Base-by-base conservation (phyloP, 2,113 vertebrate genomes). In the Lates calcarifer region DNA sequence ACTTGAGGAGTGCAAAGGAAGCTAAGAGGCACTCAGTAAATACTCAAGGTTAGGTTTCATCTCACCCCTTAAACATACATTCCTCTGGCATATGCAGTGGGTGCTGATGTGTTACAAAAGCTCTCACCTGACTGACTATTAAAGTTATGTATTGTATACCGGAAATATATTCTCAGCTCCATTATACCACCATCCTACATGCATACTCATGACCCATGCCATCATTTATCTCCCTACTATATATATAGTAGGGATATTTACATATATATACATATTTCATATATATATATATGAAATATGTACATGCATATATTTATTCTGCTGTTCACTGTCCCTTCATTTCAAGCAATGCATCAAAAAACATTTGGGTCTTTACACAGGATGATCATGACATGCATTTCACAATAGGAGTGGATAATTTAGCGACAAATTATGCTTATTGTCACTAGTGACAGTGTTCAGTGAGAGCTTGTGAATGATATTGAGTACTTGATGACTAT, bases 1-100 rank as follows among this genome's bases (percentile, higher is more conserved):
- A 86, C 67, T 79, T 39, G 39, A 64, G 67, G 73, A 83, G 56
- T 77, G 82, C 72, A 84, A 78, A 90, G 81, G 81, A 85, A 89
- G 57, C 66, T 41, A 81, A 77, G 74, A 86, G 81, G 58, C 70
- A 26, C 31, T 77, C 24, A 70, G 84, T 85, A 84, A 90, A 86
- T 64, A 81, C 81, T 90, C 71, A 90, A 91, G 84, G 88, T 91
- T 89, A 89, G 77, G 29, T 79, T 87, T 84, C 57, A 85, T 83
- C 76, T 88, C 60, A 72, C 71, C 55, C 13, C 60, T 82, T 86
- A 70, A 88, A 88, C 77, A 80, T 74, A 69, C 39, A 63, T 72
- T 76, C 35, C 24, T 24, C 79, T 47, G 65, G 41, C 70, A 67
- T 81, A 63, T 66, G 55, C 57, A 61, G 55, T 14, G 28, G 24